Base-by-base conservation (phyloP, 2,888 invertebrate species). In the Drosophila neotestacea region DNA sequence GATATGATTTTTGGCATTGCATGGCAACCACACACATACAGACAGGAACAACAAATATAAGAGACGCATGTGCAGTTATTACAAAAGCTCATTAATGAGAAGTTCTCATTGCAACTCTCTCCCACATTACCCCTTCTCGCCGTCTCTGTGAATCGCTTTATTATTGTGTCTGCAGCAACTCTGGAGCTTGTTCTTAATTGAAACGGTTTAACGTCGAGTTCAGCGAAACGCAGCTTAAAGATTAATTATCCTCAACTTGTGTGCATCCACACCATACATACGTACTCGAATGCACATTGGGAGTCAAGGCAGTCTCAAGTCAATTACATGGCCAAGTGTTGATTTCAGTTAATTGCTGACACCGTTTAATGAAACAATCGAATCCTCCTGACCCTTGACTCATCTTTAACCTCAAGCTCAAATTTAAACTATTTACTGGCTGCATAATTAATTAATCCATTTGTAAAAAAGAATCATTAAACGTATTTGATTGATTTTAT, bases 291-390 rank as follows among this genome's bases (percentile, higher is more conserved):
- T 28, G 28, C 34, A 11, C 13, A 13, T 11, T 34, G 61, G 46
- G 30, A 63, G 56, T 22, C 16, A 16, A 32, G 34, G 11, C 47
- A 34, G 41, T 71, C 76, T 70, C 83, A 51, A 54, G 62, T 66
- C 74, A 66, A 78, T 81, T 79, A 67, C 62, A 58, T 32, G 16
- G 52, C 47, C 70, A 70, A 79, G 84, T 88, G 84, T 81, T 79
- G 85, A 88, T 79, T 81, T 81, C 75, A 81, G 55, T 76, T 84
- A 84, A 85, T 84, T 87, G 67, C 77, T 70, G 70, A 75, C 79
- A 75, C 86, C 72, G 60, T 76, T 79, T 74, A 79, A 71, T 75
- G 73, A 36, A 65, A 63, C 71, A 73, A 74, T 72, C 59, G 52
- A 52, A 54, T 48, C 27, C 58, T 46, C 13, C 32, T 65, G 64